Base-by-base conservation (phyloP, 2,113 vertebrate species). In the Labeo catla region DNA sequence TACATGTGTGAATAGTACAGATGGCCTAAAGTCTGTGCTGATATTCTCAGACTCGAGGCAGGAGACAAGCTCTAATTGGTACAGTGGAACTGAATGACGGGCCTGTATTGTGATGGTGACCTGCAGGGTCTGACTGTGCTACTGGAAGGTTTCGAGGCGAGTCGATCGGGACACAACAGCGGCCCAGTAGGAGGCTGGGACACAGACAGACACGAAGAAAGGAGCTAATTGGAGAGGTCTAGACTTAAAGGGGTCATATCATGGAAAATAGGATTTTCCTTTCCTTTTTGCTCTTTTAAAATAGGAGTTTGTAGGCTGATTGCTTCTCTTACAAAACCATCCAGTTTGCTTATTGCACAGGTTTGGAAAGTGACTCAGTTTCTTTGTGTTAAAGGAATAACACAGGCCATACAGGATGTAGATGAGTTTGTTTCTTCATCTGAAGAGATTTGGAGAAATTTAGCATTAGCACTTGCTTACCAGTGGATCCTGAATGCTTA, bases 31-130 rank as follows among this genome's bases (percentile, higher is more conserved):
- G 65, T 70, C 43, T 70, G 15, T 36, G 63, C 19, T 80, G 36
- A 45, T 83, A 15, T n/a, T 57, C 36, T 70, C 28, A 83, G 81
- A 52, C 66, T 57, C 16, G 9, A 70, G 66, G 65, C 50, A 10
- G 65, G 66, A 72, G 81, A 72, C 21, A 0, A 57, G 81, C 81
- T 83, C 34, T 83, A 73, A 73, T 23, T 57, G 81, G 80, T 68
- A 82, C 80, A 50, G 45, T 70, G 63, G 3, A 21, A 72, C 49
- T 54, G 45, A 80, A 73, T 81, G 54, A 23, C 0, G 4, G 8
- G 45, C 1, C 70, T 76, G 49, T 73, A 21, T 59, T 81, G 43
- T 52, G 54, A 19, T 8, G 47, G 49, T 61, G 50, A 80, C 63
- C 19, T 54, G 34, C 45, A 36, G 76, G 36, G 36, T 52, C 70